These are phyloP conservation scores for Toxotes lorentzi DNA, from an alignment of 2,797 vertebrate species.

Conservation along the genomic window DNA sequence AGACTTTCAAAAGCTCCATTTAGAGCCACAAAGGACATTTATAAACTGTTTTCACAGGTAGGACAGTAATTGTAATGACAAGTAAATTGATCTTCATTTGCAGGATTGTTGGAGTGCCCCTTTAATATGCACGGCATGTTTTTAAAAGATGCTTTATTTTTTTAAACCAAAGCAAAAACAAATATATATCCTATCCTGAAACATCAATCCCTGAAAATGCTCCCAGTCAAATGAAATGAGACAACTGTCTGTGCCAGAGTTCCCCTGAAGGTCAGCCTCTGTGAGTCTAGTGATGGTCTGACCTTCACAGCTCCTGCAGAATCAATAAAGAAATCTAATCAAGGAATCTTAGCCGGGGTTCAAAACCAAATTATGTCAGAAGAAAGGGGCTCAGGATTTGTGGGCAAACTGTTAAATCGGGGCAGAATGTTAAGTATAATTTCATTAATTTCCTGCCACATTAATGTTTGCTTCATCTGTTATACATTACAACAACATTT, in stretches of 20 bases:
- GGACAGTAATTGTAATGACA: not conserved
- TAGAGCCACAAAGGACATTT: not conserved
- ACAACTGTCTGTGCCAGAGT: slow-evolving; percentile 53
- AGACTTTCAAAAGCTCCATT: not conserved
- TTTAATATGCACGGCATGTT: slow-evolving; percentile 11
- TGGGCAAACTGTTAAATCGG: slow-evolving; percentile 52
- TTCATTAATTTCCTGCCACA: slow-evolving; percentile 46
- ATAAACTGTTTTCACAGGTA: slow-evolving; percentile 2
- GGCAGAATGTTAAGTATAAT: slow-evolving; percentile 56
- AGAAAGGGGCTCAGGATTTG: slow-evolving; percentile 46
- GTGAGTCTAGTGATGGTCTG: slow-evolving; percentile 66
- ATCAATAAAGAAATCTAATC: slow-evolving; percentile 82
- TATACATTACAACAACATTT: slow-evolving; percentile 33
- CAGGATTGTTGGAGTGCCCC: not conserved
- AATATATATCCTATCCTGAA: slow-evolving; percentile 4
- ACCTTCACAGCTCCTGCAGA: slow-evolving; percentile 70
- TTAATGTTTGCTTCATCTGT: slow-evolving; percentile 54
- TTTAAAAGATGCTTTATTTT: slow-evolving; percentile 10
- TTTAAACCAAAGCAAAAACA: slow-evolving; percentile 2
- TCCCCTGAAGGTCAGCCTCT: slow-evolving; percentile 71
- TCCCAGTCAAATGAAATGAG: slow-evolving; percentile 48
- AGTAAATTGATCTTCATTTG: not conserved
- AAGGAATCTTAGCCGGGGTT: slow-evolving; percentile 60
- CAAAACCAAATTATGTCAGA: slow-evolving; percentile 71
- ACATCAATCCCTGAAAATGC: slow-evolving; percentile 50